Evolutionary conservation across 92 coral and sea anemone genomes (phyloP), one percentile per base, ranked within the genome.

Genomic region (Umimayanthus chanpuru): DNA sequence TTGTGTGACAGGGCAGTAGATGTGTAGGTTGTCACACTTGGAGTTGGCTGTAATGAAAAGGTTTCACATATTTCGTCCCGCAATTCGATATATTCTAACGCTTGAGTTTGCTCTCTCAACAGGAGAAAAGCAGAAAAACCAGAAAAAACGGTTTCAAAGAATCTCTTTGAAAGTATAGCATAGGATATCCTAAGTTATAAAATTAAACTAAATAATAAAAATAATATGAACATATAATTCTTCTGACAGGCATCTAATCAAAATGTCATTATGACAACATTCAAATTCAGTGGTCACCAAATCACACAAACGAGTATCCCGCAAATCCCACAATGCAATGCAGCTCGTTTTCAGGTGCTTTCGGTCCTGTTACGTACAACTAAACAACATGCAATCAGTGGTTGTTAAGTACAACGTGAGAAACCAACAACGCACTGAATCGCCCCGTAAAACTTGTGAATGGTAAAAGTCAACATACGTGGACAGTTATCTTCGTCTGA

Each of bases 401-500:
- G 15, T 56, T 56, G 23, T 56, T 56, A 7, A 20, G 4, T 56
- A 56, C 65, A 56, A 1, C 65, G 68, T 16, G 26, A 61, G n/a
- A 3, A 61, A 61, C 68, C 26, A 25, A 25, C 4, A 61, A 61
- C 26, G 20, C 21, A 9, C 4, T 4, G 68, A 25, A 61, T 9
- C 9, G 25, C 26, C 4, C 4, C 26, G 68, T 61, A 8, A 6
- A 16, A 25, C 21, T 61, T 61, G 15, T 23, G 25, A 61, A 61
- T 14, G 65, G 23, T 2, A 3, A 18, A 76, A 5, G 58, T 64
- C 9, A 73, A 89, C 88, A 44, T 86, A 92, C 94, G 88, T 23
- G 97, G 92, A 29, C 89, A 83, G 88, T 92, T 80, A 14, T 89
- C 90, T 68, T 97, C 99, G 47, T 97, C 99, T 14, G 98, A 96